phyloP scores from a whole-genome alignment of 2,113 vertebrate species.

The Cryptotis parvus region DNA sequence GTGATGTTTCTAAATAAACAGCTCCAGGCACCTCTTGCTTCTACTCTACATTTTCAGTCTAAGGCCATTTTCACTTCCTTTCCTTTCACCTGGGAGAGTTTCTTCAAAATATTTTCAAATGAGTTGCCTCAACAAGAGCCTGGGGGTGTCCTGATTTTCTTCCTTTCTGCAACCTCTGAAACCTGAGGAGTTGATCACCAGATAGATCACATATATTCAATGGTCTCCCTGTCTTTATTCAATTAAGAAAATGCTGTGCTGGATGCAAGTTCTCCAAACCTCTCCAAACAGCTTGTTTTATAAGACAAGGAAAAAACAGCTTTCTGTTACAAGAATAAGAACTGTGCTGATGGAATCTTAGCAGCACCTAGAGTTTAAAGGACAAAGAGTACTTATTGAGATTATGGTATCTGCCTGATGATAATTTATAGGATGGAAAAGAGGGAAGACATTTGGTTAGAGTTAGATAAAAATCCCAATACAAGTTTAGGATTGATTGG shows the following conservation, averaged over 20 bases:
- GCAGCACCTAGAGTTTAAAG: not conserved
- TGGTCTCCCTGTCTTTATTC: not conserved
- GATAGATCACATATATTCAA: not conserved
- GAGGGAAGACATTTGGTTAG: not conserved
- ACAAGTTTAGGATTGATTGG: not conserved
- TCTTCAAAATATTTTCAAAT: slow-evolving; percentile 59
- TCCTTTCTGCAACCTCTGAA: not conserved
- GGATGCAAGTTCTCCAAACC: not conserved
- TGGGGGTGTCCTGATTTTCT: not conserved
- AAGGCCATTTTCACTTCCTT: slow-evolving; percentile 50
- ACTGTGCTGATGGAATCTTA: not conserved
- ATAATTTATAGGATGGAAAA: not conserved
- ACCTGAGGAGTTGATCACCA: not conserved
- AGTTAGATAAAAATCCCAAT: not conserved
- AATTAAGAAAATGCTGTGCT: not conserved
- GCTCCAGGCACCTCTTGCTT: slow-evolving; percentile 18
- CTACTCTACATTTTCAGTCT: slow-evolving; percentile 32
- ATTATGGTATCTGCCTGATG: not conserved
- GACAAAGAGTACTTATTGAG: not conserved
- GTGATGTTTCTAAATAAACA: slow-evolving; percentile 80
- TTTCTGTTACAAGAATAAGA: not conserved
- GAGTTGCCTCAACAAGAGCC: not conserved
- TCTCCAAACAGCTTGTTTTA: not conserved
- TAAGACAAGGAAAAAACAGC: not conserved
- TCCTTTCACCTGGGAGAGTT: not conserved